These are phyloP conservation scores for Scelioninae gen. 1 DNA, from an alignment of 2,888 invertebrate genomes.

Conservation along the genomic window DNA sequence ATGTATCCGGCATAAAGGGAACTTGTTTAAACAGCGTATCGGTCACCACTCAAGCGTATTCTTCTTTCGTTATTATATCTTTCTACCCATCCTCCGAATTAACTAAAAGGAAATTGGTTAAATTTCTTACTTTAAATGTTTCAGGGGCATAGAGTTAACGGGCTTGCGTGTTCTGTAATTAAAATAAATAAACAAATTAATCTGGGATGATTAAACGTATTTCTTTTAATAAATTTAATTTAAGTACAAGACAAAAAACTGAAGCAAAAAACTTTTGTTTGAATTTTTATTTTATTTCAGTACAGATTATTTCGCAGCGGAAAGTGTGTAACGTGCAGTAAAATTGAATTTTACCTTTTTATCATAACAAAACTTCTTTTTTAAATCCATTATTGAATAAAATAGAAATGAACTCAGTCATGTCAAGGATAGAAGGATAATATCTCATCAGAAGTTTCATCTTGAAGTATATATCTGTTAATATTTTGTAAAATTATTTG, in stretches of 20 bases:
- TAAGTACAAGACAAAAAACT: no score
- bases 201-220: no score
- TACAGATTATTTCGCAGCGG: no score
- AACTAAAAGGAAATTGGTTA: slow-evolving; percentile 45
- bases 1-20: slow-evolving; percentile 45
- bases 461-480: background rate
- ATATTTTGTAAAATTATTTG: no score
- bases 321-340: no score
- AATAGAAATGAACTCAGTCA: slow-evolving; percentile 14
- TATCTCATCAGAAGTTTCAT: slow-evolving; percentile 10
- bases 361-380: no score
- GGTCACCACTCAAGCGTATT: slow-evolving; percentile 34
- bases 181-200: background rate
- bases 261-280: no score
- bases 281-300: no score
- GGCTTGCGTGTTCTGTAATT: background rate
- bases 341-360: no score
- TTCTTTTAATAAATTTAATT: no score
- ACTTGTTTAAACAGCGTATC: slow-evolving; percentile 58
- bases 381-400: slow-evolving; percentile 6
- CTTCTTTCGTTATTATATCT: slow-evolving; percentile 32
- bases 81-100: slow-evolving; percentile 36
- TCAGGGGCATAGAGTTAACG: background rate
- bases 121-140: slow-evolving; percentile 27
- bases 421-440: slow-evolving; percentile 29